phyloP scores from a whole-genome alignment of 2,113 vertebrate species.

The Pelecanoides urinatrix region DNA sequence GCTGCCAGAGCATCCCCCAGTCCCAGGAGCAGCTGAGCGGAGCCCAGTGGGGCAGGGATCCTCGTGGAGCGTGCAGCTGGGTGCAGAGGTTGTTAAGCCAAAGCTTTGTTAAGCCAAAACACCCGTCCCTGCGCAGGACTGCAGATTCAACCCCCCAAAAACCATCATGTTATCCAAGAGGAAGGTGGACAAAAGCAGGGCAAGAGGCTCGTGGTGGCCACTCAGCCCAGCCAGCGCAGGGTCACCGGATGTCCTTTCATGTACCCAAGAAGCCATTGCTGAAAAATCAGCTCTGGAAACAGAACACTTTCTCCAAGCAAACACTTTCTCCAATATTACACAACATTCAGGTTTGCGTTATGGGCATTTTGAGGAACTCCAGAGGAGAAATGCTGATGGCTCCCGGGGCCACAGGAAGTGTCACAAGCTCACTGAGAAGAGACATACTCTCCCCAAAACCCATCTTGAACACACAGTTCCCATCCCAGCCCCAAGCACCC shows the following conservation, averaged over 20 bases:
- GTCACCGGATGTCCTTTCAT: not conserved
- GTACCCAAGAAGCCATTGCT: not conserved
- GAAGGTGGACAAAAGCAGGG: not conserved
- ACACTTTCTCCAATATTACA: not conserved
- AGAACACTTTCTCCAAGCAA: not conserved
- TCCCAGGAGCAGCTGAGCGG: not conserved
- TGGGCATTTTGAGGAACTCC: not conserved
- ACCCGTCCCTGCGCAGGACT: not conserved
- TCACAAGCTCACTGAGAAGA: not conserved
- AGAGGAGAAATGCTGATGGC: not conserved
- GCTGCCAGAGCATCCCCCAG: not conserved
- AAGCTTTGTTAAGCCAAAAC: not conserved
- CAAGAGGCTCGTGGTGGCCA: not conserved
- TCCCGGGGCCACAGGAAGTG: not conserved
- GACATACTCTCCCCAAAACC: not conserved
- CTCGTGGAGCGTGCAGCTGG: not conserved
- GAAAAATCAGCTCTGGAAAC: not conserved
- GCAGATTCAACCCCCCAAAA: not conserved
- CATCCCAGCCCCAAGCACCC: not conserved
- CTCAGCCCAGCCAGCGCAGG: rapidly evolving
- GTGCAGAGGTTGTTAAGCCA: not conserved
- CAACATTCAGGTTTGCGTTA: not conserved
- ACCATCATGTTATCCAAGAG: not conserved
- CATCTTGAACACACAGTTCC: not conserved
- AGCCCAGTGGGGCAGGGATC: rapidly evolving